These are phyloP conservation scores for Sciaenops ocellatus DNA, from an alignment of 2,797 vertebrate species.

Conservation along the genomic window DNA sequence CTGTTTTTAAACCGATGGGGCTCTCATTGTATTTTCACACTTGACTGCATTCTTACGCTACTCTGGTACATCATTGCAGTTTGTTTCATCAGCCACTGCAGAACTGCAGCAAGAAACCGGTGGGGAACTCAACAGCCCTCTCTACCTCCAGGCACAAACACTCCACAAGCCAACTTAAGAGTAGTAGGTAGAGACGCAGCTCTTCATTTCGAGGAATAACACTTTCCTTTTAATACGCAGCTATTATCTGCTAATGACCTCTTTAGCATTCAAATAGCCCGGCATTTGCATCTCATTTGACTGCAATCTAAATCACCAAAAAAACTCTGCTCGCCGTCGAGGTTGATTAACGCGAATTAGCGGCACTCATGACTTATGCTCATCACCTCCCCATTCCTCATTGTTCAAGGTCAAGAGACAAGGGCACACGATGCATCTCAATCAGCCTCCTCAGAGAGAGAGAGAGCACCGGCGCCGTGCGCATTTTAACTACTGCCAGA, in stretches of 20 bases:
- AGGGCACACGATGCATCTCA: conserved; percentile 63
- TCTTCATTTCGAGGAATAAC: conserved; percentile 82
- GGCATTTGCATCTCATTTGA: conserved; percentile 66
- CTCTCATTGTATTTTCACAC: conserved; percentile 80
- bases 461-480: not conserved
- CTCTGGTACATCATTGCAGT: conserved; percentile 78
- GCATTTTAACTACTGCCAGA: conserved; percentile 61
- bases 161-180: conserved; percentile 81
- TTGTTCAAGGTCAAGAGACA: conserved; percentile 75
- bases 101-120: conserved; percentile 79
- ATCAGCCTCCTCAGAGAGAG: conserved; percentile 63
- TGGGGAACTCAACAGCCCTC: conserved; percentile 76
- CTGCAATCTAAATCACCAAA: conserved; percentile 46
- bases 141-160: conserved; percentile 82
- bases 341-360: conserved; percentile 50
- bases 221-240: conserved; percentile 65
- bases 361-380: conserved; percentile 16
- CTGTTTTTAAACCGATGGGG: conserved; percentile 61
- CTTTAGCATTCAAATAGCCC: conserved; percentile 80
- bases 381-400: conserved; percentile 40
- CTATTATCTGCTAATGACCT: conserved; percentile 81
- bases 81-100: conserved; percentile 84
- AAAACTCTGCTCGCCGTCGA: not conserved
- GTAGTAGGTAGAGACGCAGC: conserved; percentile 76
- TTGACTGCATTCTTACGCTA: conserved; percentile 78